phyloP scores from a whole-genome alignment of 1,140 invertebrate genomes.

The Daktulosphaira vitifoliae region DNA sequence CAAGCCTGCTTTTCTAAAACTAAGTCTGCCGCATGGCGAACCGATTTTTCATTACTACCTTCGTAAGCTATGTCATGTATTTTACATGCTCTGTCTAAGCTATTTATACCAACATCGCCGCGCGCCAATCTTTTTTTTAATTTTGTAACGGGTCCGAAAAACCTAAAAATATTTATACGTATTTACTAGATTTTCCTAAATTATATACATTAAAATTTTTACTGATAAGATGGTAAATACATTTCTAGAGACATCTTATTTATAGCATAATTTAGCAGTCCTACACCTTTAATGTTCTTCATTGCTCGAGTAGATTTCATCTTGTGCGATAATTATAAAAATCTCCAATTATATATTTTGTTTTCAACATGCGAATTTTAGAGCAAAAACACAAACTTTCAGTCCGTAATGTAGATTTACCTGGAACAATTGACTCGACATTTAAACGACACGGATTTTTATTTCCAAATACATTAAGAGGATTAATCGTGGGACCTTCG shows the following conservation, averaged over 20 bases:
- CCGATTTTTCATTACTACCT: slow-evolving; percentile 40
- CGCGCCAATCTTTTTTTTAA: slow-evolving; percentile 42
- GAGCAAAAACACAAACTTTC: background rate
- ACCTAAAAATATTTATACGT: slow-evolving; percentile 38
- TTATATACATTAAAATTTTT: background rate
- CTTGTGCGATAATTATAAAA: background rate
- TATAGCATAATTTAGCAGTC: slow-evolving; percentile 42
- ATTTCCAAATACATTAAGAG: slow-evolving; percentile 37
- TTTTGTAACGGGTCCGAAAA: slow-evolving; percentile 47
- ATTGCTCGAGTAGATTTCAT: background rate
- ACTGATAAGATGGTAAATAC: slow-evolving; percentile 42
- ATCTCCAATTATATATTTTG: background rate
- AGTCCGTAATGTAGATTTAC: background rate
- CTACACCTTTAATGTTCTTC: slow-evolving; percentile 23
- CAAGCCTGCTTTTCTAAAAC: slow-evolving; percentile 43
- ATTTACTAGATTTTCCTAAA: slow-evolving; percentile 35
- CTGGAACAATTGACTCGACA: background rate
- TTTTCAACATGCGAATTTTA: background rate
- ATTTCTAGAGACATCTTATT: slow-evolving; percentile 45
- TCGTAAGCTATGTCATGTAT: slow-evolving; percentile 46
- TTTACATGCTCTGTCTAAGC: slow-evolving; percentile 44
- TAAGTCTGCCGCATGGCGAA: slow-evolving; percentile 43
- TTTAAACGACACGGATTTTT: slow-evolving; percentile 28
- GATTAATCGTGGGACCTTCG: slow-evolving; percentile 36
- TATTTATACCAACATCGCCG: slow-evolving; percentile 42